A percentile compares a stretch with the other conserved stretches of the same genome.
phyloP scores from a whole-genome alignment of 2,888 invertebrate species.

The Pachycephus smyrnensis region DNA sequence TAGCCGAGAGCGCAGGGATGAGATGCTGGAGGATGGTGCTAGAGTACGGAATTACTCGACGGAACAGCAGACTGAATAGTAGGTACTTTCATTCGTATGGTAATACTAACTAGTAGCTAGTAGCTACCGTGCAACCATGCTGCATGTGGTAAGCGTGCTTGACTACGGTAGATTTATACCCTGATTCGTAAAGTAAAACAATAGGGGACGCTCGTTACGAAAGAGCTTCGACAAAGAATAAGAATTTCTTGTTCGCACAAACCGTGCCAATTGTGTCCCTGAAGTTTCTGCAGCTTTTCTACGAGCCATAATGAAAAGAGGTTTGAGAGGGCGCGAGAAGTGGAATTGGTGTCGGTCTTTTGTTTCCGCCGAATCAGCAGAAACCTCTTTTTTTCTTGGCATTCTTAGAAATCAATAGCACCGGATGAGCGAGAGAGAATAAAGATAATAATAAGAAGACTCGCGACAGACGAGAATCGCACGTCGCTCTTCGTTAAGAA shows the following conservation, averaged over 20 bases:
- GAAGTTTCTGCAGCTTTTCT: constrained; percentile 26
- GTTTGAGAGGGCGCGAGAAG: constrained; percentile 47
- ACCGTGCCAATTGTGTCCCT: neutral
- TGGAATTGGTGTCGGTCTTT: constrained; percentile 51
- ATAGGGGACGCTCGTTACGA: neutral
- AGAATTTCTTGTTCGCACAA: neutral
- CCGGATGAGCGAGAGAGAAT: constrained; percentile 15
- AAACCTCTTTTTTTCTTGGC: constrained; percentile 48
- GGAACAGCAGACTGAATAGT: neutral
- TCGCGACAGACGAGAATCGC: constrained; percentile 14
- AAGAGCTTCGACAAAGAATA: neutral
- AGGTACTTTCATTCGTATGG: neutral
- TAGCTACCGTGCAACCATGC: neutral
- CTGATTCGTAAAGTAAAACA: neutral
- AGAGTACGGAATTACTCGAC: neutral
- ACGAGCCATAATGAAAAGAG: constrained; percentile 44
- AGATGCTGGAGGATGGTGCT: neutral
- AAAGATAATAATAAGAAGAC: neutral
- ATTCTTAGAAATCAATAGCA: constrained; percentile 55
- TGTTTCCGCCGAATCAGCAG: constrained; percentile 55
- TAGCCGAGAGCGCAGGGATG: neutral
- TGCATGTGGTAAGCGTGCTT: neutral
- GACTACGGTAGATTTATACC: neutral
- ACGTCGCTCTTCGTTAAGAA: constrained; percentile 12
- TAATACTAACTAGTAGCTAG: neutral